phyloP scores from a whole-genome alignment of 2,888 invertebrate genomes.

The Pachliopta kotzebuea region DNA sequence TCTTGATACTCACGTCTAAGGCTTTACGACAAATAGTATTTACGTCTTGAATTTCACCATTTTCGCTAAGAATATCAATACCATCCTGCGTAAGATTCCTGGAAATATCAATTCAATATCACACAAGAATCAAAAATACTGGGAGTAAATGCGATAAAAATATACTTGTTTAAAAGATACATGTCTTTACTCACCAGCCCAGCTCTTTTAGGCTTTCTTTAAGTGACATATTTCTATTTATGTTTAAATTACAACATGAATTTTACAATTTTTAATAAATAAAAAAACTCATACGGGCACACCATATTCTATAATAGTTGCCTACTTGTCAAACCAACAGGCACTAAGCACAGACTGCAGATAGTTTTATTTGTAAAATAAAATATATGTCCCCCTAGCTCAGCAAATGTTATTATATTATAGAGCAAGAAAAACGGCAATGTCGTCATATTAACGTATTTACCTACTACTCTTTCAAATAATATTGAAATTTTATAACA shows the following conservation, averaged over 20 bases:
- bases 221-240: constrained; percentile 79
- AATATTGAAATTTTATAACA: no score
- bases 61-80: constrained; percentile 83
- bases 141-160: constrained; percentile 27
- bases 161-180: constrained; percentile 10
- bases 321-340: constrained; percentile 29
- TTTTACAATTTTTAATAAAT: constrained; percentile 55
- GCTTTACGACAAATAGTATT: constrained; percentile 83
- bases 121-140: constrained; percentile 36
- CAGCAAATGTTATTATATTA: no score
- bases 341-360: constrained; percentile 13
- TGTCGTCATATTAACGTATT: no score
- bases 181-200: constrained; percentile 81
- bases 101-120: constrained; percentile 51
- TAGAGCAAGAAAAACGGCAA: no score
- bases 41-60: constrained; percentile 82
- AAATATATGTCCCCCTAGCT: no score
- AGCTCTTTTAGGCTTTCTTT: constrained; percentile 82
- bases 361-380: neutral
- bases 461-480: no score
- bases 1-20: constrained; percentile 83
- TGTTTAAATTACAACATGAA: constrained; percentile 60
- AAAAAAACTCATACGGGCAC: constrained; percentile 52
- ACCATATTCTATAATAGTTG: constrained; percentile 49
- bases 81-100: constrained; percentile 89